Evolutionary conservation across 2,888 invertebrate genomes (phyloP), one percentile per base, ranked within the genome.

Genomic region (Scelioninae gen. 1): DNA sequence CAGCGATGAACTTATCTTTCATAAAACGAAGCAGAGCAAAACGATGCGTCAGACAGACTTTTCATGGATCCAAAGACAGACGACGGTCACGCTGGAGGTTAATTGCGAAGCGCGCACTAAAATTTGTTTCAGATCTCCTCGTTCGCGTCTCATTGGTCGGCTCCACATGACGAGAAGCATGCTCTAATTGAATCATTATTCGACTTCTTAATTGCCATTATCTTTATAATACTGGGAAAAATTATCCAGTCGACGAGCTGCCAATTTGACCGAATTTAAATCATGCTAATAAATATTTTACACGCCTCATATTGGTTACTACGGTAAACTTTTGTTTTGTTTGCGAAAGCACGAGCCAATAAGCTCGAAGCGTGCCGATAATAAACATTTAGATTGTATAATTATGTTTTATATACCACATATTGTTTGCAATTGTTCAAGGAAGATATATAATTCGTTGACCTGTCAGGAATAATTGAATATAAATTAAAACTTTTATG

Each of bases 1-100:
- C 87, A 86, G 84, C 84, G 86, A 86, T 87, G 87, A 88, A 87
- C 87, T 90, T 89, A 90, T 91, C 90, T 87, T 88, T 71, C 79
- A 84, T 80, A 76, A 85, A 81, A 82, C 81, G 71, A 85, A 83
- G 68, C 66, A 51, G 55, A 63, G 56, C 62, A 68, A 76, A 69
- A 13, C 60, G 53, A 72, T 84, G 82, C 74, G 74, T 69, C 78
- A 74, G 62, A 72, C 74, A 40, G 49, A 68, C 74, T 69, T 76
- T 71, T 56, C 45, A 62, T 51, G 53, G 51, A 40, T 34, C 55
- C 56, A 49, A 71, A 68, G 66, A 62, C 82, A 74, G 68, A 66
- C 69, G 77, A 69, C 69, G 75, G 83, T 83, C 83, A 79, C 78
- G 63, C 79, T 53, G 63, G 68, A 78, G 83, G 83, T 83, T 75